Evolutionary conservation across 2,797 vertebrate genomes (phyloP), one percentile per base, ranked within the genome.

Genomic region (Mus caroli): DNA sequence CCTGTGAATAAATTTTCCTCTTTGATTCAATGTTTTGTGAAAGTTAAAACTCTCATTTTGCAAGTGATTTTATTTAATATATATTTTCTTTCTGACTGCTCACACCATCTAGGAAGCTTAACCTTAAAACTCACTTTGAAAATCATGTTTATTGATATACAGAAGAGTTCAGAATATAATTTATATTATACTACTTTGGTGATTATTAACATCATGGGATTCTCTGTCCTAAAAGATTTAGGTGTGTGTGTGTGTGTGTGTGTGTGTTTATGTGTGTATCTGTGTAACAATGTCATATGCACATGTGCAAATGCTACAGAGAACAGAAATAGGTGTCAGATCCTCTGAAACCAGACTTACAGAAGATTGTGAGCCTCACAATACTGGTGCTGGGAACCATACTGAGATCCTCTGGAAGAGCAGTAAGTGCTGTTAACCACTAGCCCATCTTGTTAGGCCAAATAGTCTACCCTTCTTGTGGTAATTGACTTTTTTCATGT

Each of bases 11-110:
- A 56, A 56, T 82, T 89, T 94, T 54, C 6, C 15, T 62, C 24
- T 94, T 90, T 91, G 34, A 84, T 79, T 96, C 19, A 84, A 24
- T 76, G 76, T 80, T 73, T 92, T 78, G n/a, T 17, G 13, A 88
- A 24, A 93, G 88, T 93, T 19, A 43, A 82, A 95, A 90, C 64
- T 64, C 20, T 19, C n/a, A 24, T 60, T 40, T 95, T 19, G 26
- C 60, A 60, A 91, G 20, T n/a, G 0, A 28, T 3, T 76, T 19
- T 67, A 28, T 84, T 58, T 17, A 79, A 78, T 26, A 34, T 86
- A 71, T 46, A 62, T 67, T 87, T 11, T 12, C 12, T 77, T 54
- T 60, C 11, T 60, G 26, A 88, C 15, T 88, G 43, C 2, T 87
- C 14, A 31, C 37, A 64, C 3, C 75, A 60, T 78, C 37, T 52